These are phyloP conservation scores for Alces alces DNA, from an alignment of 2,113 vertebrate genomes.

Conservation along the genomic window DNA sequence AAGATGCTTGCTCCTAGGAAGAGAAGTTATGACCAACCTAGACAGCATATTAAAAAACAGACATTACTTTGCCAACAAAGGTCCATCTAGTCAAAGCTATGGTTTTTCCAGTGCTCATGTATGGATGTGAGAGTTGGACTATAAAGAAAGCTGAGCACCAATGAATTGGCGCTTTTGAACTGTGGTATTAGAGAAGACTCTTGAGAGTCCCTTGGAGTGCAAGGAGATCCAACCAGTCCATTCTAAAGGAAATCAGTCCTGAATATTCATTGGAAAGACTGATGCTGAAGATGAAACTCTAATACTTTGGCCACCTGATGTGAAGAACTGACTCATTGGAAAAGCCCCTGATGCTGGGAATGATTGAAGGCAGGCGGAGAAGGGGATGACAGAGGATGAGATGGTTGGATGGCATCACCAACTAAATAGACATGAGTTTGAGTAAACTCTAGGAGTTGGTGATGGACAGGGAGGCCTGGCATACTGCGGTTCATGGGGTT, in stretches of 20 bases:
- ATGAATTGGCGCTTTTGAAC: background rate
- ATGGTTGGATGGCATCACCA: background rate
- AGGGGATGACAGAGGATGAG: background rate
- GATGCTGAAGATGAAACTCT: background rate
- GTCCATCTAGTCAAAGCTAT: background rate
- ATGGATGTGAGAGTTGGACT: background rate
- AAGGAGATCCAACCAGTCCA: background rate
- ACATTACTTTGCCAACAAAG: background rate
- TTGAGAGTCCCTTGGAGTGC: background rate
- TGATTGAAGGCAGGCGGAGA: background rate
- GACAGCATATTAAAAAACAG: background rate
- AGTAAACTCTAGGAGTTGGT: background rate
- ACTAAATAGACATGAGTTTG: background rate
- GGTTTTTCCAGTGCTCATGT: background rate
- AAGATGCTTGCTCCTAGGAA: background rate
- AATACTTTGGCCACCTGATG: background rate
- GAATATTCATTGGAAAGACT: background rate
- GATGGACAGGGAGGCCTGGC: background rate
- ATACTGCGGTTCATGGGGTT: accelerated
- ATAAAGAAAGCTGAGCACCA: background rate
- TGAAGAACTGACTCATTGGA: background rate
- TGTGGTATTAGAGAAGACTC: background rate
- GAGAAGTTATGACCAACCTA: background rate
- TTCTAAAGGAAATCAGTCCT: background rate
- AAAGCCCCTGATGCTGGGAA: background rate